Conservation (phyloP, 2,797 vertebrate species). For the Danio tinwini region DNA sequence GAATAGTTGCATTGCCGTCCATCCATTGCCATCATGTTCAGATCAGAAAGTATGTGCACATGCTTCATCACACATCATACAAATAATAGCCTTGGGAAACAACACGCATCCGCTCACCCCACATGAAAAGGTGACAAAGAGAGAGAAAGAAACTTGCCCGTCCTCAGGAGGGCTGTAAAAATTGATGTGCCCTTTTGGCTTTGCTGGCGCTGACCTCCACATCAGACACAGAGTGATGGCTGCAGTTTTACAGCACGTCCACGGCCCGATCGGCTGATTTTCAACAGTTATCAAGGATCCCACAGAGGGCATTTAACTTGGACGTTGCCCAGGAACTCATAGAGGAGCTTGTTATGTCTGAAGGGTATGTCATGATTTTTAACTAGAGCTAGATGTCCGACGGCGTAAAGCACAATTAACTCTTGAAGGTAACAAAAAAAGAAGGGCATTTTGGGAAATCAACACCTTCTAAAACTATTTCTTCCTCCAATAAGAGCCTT, state of each 20-base stretch:
- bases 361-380: constrained; percentile 60
- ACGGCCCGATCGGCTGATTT: constrained; percentile 62
- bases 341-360: constrained; percentile 68
- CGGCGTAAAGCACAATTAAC: constrained; percentile 58
- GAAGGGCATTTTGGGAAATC: constrained; percentile 57
- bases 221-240: constrained; percentile 70
- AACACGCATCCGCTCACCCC: constrained; percentile 68
- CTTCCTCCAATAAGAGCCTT: constrained; percentile 62
- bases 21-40: constrained; percentile 65
- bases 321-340: constrained; percentile 70
- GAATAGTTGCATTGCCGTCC: constrained; percentile 42
- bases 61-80: constrained; percentile 65
- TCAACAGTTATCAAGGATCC: constrained; percentile 65
- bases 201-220: constrained; percentile 80
- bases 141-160: constrained; percentile 57
- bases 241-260: constrained; percentile 75
- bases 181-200: constrained; percentile 84
- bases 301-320: constrained; percentile 64
- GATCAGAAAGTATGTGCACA: constrained; percentile 61
- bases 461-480: constrained; percentile 59
- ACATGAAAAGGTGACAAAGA: constrained; percentile 74
- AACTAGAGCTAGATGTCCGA: constrained; percentile 58
- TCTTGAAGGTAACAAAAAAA: constrained; percentile 52
- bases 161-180: constrained; percentile 78
- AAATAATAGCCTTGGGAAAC: constrained; percentile 80